These are phyloP conservation scores for Lochmaea crataegi DNA, from an alignment of 2,888 invertebrate genomes.

Conservation along the genomic window DNA sequence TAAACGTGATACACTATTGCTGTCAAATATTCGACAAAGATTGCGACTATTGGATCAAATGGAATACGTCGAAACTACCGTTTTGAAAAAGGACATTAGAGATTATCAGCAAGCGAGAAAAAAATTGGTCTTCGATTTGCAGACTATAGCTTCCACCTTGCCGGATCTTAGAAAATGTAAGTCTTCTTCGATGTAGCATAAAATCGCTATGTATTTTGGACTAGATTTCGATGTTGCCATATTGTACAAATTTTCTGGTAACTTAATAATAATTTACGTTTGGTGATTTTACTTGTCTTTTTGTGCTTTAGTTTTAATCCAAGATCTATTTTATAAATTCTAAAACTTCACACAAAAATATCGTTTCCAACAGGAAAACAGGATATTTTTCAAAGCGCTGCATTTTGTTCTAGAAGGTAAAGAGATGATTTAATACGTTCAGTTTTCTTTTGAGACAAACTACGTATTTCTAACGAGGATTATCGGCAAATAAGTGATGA, in stretches of 20 bases:
- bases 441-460: slow-evolving; percentile 6
- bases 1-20: slow-evolving; percentile 8
- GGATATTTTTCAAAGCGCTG: slow-evolving; percentile 4
- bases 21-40: slow-evolving; percentile 12
- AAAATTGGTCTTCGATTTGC: slow-evolving; percentile 16
- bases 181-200: background rate
- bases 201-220: background rate
- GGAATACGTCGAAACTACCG: slow-evolving; percentile 15
- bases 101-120: slow-evolving; percentile 15
- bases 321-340: background rate
- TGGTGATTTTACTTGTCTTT: no score
- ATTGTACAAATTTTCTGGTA: no score
- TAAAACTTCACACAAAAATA: background rate
- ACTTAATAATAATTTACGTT: no score
- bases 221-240: background rate
- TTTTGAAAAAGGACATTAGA: slow-evolving; percentile 12
- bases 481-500: slow-evolving; percentile 22
- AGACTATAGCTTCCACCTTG: slow-evolving; percentile 12
- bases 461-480: slow-evolving; percentile 12
- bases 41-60: slow-evolving; percentile 11
- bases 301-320: background rate
- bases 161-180: slow-evolving; percentile 19
- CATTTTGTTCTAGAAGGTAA: background rate
- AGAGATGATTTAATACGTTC: slow-evolving; percentile 2
- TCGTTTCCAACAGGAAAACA: background rate